phyloP scores from a whole-genome alignment of 2,113 vertebrate species.

The Pseudopipra pipra region DNA sequence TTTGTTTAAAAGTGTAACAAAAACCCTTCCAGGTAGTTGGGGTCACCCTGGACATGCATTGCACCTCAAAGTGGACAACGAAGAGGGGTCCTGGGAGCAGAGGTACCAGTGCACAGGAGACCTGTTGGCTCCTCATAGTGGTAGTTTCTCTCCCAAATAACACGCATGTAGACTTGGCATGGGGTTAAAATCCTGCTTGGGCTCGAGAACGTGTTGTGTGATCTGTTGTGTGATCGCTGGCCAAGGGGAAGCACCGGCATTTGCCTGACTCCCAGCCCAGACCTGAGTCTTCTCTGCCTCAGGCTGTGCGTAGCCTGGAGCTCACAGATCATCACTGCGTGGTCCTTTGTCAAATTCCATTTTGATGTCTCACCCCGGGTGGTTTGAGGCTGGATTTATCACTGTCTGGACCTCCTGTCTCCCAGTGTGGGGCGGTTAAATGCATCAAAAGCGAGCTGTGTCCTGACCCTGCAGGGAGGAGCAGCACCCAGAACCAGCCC shows the following conservation, averaged over 20 bases:
- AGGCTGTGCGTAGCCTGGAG: background rate
- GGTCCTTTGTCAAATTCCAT: conserved; percentile 3
- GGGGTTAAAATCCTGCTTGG: background rate
- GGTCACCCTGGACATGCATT: background rate
- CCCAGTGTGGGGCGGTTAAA: background rate
- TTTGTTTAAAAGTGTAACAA: background rate
- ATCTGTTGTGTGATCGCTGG: background rate
- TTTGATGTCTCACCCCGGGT: background rate
- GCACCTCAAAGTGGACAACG: fast-evolving
- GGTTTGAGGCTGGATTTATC: background rate
- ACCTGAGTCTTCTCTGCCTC: background rate
- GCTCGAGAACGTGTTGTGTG: background rate
- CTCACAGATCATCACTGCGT: background rate
- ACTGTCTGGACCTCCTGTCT: background rate
- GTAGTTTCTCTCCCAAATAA: background rate
- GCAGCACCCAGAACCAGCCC: background rate
- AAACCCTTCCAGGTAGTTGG: background rate
- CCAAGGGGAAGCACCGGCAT: background rate
- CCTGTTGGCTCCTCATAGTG: background rate
- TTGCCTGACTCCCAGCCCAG: background rate
- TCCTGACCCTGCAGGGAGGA: background rate
- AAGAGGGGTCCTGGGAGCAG: background rate
- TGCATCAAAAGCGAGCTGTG: background rate
- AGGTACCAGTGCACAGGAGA: background rate
- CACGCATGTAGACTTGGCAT: fast-evolving